Conservation (phyloP, 2,113 vertebrate genomes). For the Narcine bancroftii region DNA sequence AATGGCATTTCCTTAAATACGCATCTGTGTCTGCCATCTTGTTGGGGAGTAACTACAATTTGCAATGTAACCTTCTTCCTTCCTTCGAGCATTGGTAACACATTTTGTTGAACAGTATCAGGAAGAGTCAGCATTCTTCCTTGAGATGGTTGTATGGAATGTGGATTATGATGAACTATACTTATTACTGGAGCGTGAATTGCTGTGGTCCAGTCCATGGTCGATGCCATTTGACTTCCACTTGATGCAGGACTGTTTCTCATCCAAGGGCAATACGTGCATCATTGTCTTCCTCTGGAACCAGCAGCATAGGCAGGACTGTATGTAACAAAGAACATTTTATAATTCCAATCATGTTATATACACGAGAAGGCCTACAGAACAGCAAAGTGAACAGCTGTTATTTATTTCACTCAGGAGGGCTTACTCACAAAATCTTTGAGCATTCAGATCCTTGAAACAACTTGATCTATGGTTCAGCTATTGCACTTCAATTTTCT, state of each 20-base stretch:
- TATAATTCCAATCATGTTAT: conserved; percentile 18
- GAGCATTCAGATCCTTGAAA: neutral
- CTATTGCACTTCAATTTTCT: neutral
- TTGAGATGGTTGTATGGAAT: conserved; percentile 45
- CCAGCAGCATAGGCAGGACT: conserved; percentile 81
- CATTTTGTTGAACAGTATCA: conserved; percentile 45
- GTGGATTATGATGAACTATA: conserved; percentile 70
- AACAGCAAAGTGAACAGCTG: neutral
- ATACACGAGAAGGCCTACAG: neutral
- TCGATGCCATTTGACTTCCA: conserved; percentile 69
- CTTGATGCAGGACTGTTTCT: conserved; percentile 77
- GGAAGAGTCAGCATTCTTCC: conserved; percentile 41
- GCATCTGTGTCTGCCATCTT: neutral
- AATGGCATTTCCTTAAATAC: neutral
- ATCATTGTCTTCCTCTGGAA: conserved; percentile 57
- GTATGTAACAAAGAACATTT: conserved; percentile 49
- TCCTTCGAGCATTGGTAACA: neutral
- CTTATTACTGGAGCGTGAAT: conserved; percentile 82
- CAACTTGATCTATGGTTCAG: neutral
- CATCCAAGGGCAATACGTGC: conserved; percentile 64
- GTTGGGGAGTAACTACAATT: neutral
- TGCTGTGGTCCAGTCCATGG: conserved; percentile 71
- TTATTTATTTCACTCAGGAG: neutral
- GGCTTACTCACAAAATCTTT: neutral
- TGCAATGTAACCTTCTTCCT: neutral